These are phyloP conservation scores for Mus spicilegus DNA, from an alignment of 2,113 vertebrate species.

Conservation along the genomic window DNA sequence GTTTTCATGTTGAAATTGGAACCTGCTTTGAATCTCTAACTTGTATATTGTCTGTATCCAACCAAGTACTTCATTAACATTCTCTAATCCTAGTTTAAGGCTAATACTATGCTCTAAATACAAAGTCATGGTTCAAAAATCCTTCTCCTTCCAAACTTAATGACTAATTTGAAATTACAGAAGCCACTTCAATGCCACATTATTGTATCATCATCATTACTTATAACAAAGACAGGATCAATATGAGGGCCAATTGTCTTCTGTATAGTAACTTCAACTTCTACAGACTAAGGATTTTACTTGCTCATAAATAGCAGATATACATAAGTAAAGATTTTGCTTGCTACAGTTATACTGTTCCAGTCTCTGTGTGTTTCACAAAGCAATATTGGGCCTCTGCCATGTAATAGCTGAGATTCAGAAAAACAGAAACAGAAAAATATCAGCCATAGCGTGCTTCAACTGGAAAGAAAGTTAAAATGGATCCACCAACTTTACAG, in stretches of 20 bases:
- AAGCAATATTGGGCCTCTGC: neutral
- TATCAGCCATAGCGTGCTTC: neutral
- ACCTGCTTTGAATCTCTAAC: neutral
- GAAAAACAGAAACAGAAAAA: neutral
- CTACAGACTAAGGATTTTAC: neutral
- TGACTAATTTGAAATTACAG: neutral
- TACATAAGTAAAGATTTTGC: neutral
- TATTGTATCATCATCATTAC: neutral
- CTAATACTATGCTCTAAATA: neutral
- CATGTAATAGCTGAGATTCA: neutral
- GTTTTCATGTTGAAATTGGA: neutral
- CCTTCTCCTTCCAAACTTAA: neutral
- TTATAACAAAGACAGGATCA: neutral
- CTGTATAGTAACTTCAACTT: neutral
- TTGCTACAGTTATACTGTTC: neutral
- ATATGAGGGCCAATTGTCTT: neutral
- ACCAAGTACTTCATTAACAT: neutral
- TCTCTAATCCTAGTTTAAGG: neutral
- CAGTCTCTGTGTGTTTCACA: conserved; percentile 3
- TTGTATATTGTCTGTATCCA: neutral
- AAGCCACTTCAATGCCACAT: neutral
- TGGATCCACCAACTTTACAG: neutral
- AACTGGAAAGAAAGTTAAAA: neutral
- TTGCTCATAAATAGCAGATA: neutral
- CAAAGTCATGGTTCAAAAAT: neutral